Evolutionary conservation across 2,113 vertebrate genomes (phyloP), one percentile per base, ranked within the genome.

Genomic region (Hydrolagus affinis): DNA sequence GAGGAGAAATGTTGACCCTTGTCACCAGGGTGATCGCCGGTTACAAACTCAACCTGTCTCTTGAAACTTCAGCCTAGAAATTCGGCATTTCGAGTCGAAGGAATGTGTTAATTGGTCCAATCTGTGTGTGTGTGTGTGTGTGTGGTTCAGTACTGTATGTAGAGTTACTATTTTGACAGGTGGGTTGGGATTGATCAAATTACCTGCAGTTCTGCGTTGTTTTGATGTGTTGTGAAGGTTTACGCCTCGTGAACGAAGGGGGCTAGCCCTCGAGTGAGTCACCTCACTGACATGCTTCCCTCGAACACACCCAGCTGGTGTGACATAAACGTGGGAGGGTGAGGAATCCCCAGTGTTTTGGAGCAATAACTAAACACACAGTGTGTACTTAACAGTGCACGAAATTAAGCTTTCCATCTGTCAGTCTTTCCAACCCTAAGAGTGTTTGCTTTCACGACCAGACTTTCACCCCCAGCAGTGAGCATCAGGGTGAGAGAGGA

Each of bases 381-480:
- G 1, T 73, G 28, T 32, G 28, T 74, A 74, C 32, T 44, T 74
- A 74, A 44, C 44, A 44, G 44, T 44, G 44, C 19, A 9, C 44
- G 44, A 74, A 44, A 74, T n/a, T 32, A 44, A 74, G 72, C 14
- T 74, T 74, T 74, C 72, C 30, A 44, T 74, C 30, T 74, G 30
- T 74, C 72, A 74, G 30, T 9, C 30, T 44, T 8, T 15, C 32
- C 21, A 19, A 19, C 44, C 14, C n/a, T n/a, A n/a, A n/a, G 44
- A 74, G 30, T 74, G 28, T 74, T 74, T 56, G 30, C 72, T 74
- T 74, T 74, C 8, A 44, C 19, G 30, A 44, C 28, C 15, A 44
- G 30, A 74, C 72, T 21, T 56, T 21, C 17, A 44, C 15, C 30
- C 44, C 32, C n/a, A 19, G 56, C 19, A 10, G 2, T 0, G 3